Conservation (phyloP, 2,797 vertebrate species). For the Rhynchotus rufescens region DNA sequence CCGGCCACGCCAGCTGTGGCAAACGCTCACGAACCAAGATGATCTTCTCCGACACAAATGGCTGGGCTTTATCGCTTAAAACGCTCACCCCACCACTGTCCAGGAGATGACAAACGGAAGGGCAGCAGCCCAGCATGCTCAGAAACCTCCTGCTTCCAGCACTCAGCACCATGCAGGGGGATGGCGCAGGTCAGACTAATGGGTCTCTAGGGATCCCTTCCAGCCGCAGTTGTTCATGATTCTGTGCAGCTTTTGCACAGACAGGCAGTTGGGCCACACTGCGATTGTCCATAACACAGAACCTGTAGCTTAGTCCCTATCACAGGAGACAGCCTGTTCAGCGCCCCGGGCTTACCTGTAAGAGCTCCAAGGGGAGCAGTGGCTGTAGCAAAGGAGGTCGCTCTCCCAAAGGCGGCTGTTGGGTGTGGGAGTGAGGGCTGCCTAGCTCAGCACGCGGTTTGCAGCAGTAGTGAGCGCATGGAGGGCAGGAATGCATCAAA, state of each 20-base stretch:
- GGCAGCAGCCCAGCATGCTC: too few species aligned
- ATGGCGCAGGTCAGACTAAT: too few species aligned
- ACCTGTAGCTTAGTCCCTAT: background rate
- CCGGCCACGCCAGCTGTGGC: too few species aligned
- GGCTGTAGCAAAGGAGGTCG: slow-evolving; percentile 71
- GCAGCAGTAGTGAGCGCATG: background rate
- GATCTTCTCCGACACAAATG: too few species aligned
- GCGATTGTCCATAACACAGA: background rate
- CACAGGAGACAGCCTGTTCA: background rate
- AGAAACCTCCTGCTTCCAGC: too few species aligned
- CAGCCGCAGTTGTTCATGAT: too few species aligned
- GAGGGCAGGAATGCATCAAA: slow-evolving; percentile 44
- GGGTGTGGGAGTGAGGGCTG: background rate
- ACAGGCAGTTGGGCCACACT: background rate
- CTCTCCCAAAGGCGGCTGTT: background rate
- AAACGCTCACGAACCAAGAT: too few species aligned
- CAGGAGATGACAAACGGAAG: too few species aligned
- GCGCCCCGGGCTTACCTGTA: background rate
- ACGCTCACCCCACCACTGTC: too few species aligned
- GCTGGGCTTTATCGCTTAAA: too few species aligned
- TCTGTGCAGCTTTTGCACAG: background rate
- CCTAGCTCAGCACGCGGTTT: background rate
- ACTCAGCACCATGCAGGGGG: too few species aligned
- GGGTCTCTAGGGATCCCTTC: too few species aligned
- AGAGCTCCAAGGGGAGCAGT: background rate